These are phyloP conservation scores for Saguinus oedipus DNA, from an alignment of 2,797 vertebrate genomes.

Conservation along the genomic window DNA sequence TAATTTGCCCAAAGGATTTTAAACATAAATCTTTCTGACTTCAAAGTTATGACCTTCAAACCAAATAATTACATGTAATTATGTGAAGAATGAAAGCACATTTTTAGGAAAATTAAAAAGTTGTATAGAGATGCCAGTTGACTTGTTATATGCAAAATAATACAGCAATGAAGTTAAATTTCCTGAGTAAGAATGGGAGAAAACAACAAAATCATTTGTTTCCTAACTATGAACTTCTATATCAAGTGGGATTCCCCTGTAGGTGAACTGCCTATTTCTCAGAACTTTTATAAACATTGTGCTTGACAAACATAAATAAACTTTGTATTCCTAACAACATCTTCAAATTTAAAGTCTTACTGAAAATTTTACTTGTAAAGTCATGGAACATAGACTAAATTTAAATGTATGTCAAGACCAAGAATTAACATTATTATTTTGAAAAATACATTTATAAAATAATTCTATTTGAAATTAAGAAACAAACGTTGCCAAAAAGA, in stretches of 20 bases:
- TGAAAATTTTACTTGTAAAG: not conserved
- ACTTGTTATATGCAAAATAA: not conserved
- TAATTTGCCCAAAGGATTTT: not conserved
- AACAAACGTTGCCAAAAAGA: not conserved
- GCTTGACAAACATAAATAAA: not conserved
- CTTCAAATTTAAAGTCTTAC: not conserved
- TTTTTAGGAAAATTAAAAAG: not conserved
- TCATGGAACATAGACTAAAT: not conserved
- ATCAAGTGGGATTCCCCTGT: accelerated
- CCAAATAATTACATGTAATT: not conserved
- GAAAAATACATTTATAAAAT: not conserved
- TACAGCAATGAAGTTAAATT: not conserved
- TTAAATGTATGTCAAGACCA: not conserved
- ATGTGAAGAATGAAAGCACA: not conserved
- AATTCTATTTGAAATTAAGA: not conserved
- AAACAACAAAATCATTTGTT: not conserved
- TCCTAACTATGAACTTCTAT: not conserved
- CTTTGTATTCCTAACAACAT: not conserved
- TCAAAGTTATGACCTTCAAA: not conserved
- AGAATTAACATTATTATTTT: not conserved
- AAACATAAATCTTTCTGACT: not conserved
- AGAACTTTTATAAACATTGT: not conserved
- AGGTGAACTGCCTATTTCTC: not conserved
- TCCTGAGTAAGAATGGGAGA: not conserved
- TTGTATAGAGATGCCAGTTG: not conserved